These are phyloP conservation scores for Aleiodes alternator DNA, from an alignment of 2,888 invertebrate genomes.

Conservation along the genomic window DNA sequence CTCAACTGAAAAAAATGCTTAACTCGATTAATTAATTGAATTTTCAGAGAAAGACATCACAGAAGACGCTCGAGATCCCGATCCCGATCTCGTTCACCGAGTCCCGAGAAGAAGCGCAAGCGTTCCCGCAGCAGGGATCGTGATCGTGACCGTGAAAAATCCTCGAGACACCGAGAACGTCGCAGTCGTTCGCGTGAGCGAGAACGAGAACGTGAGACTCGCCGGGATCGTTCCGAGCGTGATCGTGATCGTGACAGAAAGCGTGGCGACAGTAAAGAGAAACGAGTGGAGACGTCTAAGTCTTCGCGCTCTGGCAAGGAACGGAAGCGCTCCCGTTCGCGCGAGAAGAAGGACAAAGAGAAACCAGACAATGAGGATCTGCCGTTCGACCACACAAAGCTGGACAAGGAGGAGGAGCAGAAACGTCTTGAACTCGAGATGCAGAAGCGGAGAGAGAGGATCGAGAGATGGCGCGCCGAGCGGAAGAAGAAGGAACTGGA, in stretches of 20 bases:
- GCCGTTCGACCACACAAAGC: slow-evolving; percentile 84
- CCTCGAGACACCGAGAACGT: slow-evolving; percentile 74
- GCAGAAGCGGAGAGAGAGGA: slow-evolving; percentile 95
- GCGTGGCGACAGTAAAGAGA: slow-evolving; percentile 81
- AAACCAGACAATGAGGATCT: slow-evolving; percentile 77
- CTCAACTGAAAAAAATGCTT: too few relatives aligned
- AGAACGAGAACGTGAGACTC: slow-evolving; percentile 56
- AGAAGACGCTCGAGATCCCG: slow-evolving; percentile 80
- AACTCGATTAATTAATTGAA: neutral
- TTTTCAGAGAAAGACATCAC: slow-evolving; percentile 72
- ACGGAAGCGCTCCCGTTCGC: slow-evolving; percentile 78
- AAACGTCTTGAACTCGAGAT: slow-evolving; percentile 94
- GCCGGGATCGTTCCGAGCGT: slow-evolving; percentile 78
- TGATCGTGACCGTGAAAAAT: slow-evolving; percentile 65
- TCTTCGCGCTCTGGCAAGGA: slow-evolving; percentile 77
- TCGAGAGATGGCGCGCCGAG: slow-evolving; percentile 97
- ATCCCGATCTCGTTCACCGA: slow-evolving; percentile 79
- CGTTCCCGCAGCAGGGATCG: slow-evolving; percentile 80
- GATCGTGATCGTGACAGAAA: slow-evolving; percentile 75
- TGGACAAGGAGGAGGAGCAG: slow-evolving; percentile 93
- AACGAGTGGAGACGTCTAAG: slow-evolving; percentile 79
- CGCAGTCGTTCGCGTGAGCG: slow-evolving; percentile 71
- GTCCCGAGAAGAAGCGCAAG: slow-evolving; percentile 79
- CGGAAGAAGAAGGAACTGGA: slow-evolving; percentile 92
- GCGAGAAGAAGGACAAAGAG: slow-evolving; percentile 79